Percentiles rank a stretch among this genome's conserved stretches.
phyloP scores from a whole-genome alignment of 2,113 vertebrate genomes.

The Galeopterus variegatus region DNA sequence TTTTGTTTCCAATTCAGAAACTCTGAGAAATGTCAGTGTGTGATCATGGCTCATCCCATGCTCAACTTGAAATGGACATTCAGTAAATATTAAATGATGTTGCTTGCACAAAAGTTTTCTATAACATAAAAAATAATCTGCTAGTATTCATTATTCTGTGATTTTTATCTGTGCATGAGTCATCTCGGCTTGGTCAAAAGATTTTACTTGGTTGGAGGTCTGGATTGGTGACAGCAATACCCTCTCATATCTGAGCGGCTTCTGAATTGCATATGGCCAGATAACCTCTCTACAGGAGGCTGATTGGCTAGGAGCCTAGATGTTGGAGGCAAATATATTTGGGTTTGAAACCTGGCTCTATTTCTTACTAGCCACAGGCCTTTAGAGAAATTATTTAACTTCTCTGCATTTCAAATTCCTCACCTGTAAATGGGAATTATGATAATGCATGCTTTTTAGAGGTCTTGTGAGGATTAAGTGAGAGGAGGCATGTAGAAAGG shows the following conservation, averaged over 20 bases:
- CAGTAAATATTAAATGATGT: constrained; percentile 5
- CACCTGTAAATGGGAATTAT: background rate
- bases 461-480: background rate
- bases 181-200: constrained; percentile 12
- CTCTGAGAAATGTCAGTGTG: background rate
- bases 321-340: background rate
- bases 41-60: background rate
- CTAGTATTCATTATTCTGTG: background rate
- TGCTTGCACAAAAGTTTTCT: background rate
- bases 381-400: constrained; percentile 21
- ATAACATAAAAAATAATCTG: background rate
- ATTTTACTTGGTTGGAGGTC: constrained; percentile 5
- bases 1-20: constrained; percentile 36
- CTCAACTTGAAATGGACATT: background rate
- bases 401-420: constrained; percentile 2
- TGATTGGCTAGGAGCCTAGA: background rate
- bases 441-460: background rate
- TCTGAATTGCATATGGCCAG: background rate
- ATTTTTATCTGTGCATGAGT: background rate
- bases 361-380: background rate
- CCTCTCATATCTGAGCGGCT: background rate
- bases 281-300: background rate
- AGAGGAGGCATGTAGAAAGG: background rate
- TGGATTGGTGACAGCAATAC: background rate
- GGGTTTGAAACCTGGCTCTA: background rate